Evolutionary conservation across 2,888 invertebrate genomes (phyloP), one percentile per base, ranked within the genome.

Genomic region (Drosophila falleni): DNA sequence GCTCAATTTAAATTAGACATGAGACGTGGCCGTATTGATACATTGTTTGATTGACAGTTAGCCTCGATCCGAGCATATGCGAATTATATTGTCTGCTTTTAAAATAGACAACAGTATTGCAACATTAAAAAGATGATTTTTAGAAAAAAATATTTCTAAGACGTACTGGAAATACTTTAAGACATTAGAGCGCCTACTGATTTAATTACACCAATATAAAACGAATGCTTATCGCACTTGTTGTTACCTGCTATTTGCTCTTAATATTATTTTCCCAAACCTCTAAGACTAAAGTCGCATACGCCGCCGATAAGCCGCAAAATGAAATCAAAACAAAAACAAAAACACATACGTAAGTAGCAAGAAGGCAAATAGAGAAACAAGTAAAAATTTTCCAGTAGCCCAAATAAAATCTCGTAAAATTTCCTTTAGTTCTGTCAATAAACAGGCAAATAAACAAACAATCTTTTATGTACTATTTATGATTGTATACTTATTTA

Each of bases 271-370:
- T 78, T 78, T 41, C 70, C 39, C 51, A 50, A 63, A 62, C 66
- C 63, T 60, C 60, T 29, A 39, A 71, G 58, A 70, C 68, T 70
- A 70, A 47, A 85, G 58, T 64, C 68, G 65, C 80, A 80, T 63
- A 62, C 42, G 64, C 82, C 87, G 73, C 70, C 88, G 88, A 83
- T 83, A 85, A 80, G 76, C 54, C 10, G 23, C 33, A n/a, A 46
- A 44, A 49, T 46, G 35, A 39, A 67, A 56, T 42, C 11, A 59
- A 62, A 63, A 61, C 54, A 59, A 65, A 61, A 41, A 23, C 23
- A 23, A n/a, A 9, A 60, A 19, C 35, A 37, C 37, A 51, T 41
- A 23, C 44, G 42, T 33, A 56, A 44, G 23, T 39, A 54, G 46
- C 37, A 56, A 41, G 8, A 16, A 10, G 3, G 19, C 19, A 70